phyloP scores from a whole-genome alignment of 2,797 vertebrate species.

The Smutsia temminckii region DNA sequence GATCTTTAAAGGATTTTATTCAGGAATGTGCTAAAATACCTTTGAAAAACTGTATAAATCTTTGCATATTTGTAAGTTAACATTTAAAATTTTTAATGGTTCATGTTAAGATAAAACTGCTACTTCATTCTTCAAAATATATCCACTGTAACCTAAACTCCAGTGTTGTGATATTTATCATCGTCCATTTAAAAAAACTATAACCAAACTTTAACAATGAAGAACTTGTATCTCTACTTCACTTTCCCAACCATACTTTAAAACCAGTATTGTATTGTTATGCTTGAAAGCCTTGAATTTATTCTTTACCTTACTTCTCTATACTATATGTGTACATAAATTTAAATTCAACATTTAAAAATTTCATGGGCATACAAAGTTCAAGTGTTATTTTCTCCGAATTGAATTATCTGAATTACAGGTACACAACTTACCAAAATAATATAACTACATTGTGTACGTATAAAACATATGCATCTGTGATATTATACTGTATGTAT shows the following conservation, averaged over 20 bases:
- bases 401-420: not conserved
- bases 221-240: not conserved
- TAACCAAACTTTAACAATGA: not conserved
- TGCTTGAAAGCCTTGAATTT: not conserved
- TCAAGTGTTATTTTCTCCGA: not conserved
- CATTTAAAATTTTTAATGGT: conserved; percentile 16
- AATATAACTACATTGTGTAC: not conserved
- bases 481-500: not conserved
- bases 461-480: not conserved
- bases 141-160: not conserved
- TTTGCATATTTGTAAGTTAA: not conserved
- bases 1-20: conserved; percentile 1
- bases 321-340: not conserved
- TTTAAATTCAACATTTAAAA: conserved; percentile 30
- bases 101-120: not conserved
- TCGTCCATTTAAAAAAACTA: not conserved
- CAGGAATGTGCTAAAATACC: conserved; percentile 10
- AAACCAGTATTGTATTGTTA: not conserved
- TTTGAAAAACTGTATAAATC: conserved; percentile 6
- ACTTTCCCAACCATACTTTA: conserved; percentile 1
- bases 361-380: not conserved
- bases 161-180: not conserved
- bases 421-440: not conserved
- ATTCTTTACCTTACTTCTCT: conserved; percentile 13
- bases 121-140: conserved; percentile 2